Evolutionary conservation across 2,113 vertebrate genomes (phyloP).

Genomic region (Cyphomyrus plagiostoma): DNA sequence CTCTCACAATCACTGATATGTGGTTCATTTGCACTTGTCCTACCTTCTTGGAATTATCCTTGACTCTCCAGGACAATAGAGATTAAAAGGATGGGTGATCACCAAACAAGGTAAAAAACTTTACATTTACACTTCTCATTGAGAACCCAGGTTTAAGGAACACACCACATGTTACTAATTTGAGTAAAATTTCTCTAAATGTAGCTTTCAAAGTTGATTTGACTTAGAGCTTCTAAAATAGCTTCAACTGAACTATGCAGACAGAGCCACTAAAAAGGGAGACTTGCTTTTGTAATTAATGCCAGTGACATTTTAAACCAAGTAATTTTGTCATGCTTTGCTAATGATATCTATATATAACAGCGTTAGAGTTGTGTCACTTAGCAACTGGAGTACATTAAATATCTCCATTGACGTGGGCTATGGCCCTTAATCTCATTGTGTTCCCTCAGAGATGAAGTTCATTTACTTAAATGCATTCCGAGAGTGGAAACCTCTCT

Average conservation of each 20-base stretch:
- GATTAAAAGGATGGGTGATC: neutral
- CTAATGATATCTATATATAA: slow-evolving; percentile 43
- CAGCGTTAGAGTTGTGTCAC: slow-evolving; percentile 21
- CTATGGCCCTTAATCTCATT: slow-evolving; percentile 27
- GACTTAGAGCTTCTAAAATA: slow-evolving; percentile 13
- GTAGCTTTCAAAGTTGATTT: neutral
- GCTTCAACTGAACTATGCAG: neutral
- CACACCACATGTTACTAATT: neutral
- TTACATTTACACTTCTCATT: neutral
- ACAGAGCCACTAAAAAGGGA: neutral
- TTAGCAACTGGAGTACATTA: slow-evolving; percentile 28
- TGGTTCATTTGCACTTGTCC: neutral
- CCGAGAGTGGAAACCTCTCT: slow-evolving; percentile 41
- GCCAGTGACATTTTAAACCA: slow-evolving; percentile 34
- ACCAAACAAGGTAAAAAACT: neutral
- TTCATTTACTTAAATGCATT: slow-evolving; percentile 42
- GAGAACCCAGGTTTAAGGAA: neutral
- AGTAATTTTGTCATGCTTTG: slow-evolving; percentile 28
- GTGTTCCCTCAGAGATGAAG: slow-evolving; percentile 34
- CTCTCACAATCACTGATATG: neutral
- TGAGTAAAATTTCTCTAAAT: neutral
- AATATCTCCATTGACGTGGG: slow-evolving; percentile 11
- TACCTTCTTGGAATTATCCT: neutral
- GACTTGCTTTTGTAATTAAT: slow-evolving; percentile 37
- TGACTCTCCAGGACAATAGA: neutral